These are phyloP conservation scores for Varecia variegata DNA, from an alignment of 2,797 vertebrate genomes.

Conservation along the genomic window DNA sequence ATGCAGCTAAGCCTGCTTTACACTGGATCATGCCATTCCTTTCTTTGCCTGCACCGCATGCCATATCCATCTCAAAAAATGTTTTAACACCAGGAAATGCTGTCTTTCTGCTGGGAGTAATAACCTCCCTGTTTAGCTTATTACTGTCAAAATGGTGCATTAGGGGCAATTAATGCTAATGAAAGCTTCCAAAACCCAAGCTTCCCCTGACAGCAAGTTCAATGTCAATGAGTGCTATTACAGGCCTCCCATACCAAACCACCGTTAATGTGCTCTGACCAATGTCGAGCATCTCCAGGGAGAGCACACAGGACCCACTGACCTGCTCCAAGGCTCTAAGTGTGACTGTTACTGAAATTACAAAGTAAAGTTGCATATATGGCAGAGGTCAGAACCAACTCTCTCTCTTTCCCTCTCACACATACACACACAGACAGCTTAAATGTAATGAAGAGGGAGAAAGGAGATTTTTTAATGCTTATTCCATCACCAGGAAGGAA, in stretches of 20 bases:
- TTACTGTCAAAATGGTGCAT: slow-evolving; percentile 84
- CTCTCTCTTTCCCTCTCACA: fast-evolving
- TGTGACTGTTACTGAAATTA: slow-evolving; percentile 78
- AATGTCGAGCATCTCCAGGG: slow-evolving; percentile 52
- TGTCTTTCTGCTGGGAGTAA: slow-evolving; percentile 78
- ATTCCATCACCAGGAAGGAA: neutral
- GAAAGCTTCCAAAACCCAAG: slow-evolving; percentile 78
- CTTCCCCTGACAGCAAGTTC: slow-evolving; percentile 75
- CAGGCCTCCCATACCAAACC: slow-evolving; percentile 63
- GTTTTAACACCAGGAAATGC: slow-evolving; percentile 83
- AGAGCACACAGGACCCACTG: slow-evolving; percentile 74
- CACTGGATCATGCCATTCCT: slow-evolving; percentile 58
- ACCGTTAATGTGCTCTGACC: slow-evolving; percentile 72
- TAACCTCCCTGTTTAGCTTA: slow-evolving; percentile 80
- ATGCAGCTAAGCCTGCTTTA: neutral
- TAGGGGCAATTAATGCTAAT: slow-evolving; percentile 86
- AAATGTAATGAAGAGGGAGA: neutral
- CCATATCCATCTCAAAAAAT: slow-evolving; percentile 75
- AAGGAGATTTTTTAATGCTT: neutral
- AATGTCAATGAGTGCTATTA: slow-evolving; percentile 76
- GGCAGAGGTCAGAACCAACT: slow-evolving; percentile 62
- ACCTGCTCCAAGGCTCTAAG: slow-evolving; percentile 69
- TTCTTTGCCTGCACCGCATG: slow-evolving; percentile 34
- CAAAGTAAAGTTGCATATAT: slow-evolving; percentile 48
- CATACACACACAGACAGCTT: neutral